Evolutionary conservation across 92 coral and sea anemone genomes (phyloP), one percentile per base, ranked within the genome.

Genomic region (Isaurus tuberculatus): DNA sequence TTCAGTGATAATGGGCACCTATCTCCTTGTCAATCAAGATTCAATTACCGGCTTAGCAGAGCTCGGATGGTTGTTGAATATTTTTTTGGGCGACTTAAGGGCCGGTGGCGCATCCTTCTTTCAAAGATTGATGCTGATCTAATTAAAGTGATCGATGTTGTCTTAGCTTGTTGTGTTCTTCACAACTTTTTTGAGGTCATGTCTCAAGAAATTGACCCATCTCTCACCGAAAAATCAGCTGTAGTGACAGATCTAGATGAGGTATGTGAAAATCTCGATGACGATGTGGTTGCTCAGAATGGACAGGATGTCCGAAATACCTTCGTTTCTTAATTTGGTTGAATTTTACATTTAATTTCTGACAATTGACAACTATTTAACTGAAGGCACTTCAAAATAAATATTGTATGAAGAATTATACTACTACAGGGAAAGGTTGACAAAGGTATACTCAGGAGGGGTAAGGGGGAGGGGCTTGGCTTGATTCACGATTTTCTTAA

Each of bases 51-150:
- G 67, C 33, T 61, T 61, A 61, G 67, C 29, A 28, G 70, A 26
- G 70, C 70, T 25, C 32, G 70, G 70, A 65, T 65, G 36, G 70
- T 65, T 65, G 70, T 65, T 25, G 70, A 65, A 26, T 65, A 37
- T 65, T 27, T 25, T 26, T 65, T 65, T 65, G 70, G 70, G 33
- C 32, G 70, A 26, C n/a, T 65, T 25, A 65, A 65, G 28, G 70
- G 70, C 70, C 32, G 70, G 5, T 65, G 70, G 70, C 70, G 70
- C 17, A 26, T 65, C 33, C 70, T 65, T 65, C 70, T 65, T 7
- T 5, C 32, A 25, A 65, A 65, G 34, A 26, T 65, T 26, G 70
- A 65, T 65, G 70, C 70, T 25, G 34, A 65, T 26, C 70, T 65
- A 25, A 9, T 7, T 37, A 65, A 65, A 65, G 70, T 26, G 34